Base-by-base conservation (phyloP, 2,888 invertebrate species). In the Cataglyphis cursor region DNA sequence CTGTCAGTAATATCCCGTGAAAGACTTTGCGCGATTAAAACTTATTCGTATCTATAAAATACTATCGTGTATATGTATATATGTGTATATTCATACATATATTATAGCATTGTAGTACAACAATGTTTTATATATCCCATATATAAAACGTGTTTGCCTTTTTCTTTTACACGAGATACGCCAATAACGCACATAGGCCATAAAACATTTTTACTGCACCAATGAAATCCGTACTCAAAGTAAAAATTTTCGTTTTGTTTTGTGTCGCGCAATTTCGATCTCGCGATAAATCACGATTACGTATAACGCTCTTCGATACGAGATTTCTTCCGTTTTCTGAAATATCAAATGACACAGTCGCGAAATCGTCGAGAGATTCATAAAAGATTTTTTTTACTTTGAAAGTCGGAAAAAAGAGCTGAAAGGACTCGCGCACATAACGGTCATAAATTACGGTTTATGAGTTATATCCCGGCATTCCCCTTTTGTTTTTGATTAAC, bases 281-380 rank as follows among this genome's bases (percentile, higher is more conserved):
- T 59, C 35, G 59, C 57, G 24, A 70, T 78, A 78, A 78, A 78
- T 78, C 72, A 78, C 57, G 78, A 78, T 70, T 78, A 59, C 44
- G 3, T 15, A 41, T 59, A 66, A 44, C 31, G 57, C n/a, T 2
- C 21, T 9, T 54, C 76, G 68, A 31, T 41, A 21, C 28, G 41
- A 24, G 48, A 48, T n/a, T 48, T 6, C 31, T 38, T 15, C 15
- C 35, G 18, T 68, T 59, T 44, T 70, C 21, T 12, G 21, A 31
- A 70, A 59, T 35, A 35, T 21, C 6, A 9, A 31, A 44, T 9
- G 44, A 48, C 57, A 31, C 59, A 8, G n/a, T 5, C 38, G 38
- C 31, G 41, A 12, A 31, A 28, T 41, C 57, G 57, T 21, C 31
- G 15, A 18, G 24, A 54, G 59, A 72, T 59, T n/a, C 31, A 35